Evolutionary conservation across 1,140 invertebrate genomes (phyloP).

Genomic region (Chymomyza costata): DNA sequence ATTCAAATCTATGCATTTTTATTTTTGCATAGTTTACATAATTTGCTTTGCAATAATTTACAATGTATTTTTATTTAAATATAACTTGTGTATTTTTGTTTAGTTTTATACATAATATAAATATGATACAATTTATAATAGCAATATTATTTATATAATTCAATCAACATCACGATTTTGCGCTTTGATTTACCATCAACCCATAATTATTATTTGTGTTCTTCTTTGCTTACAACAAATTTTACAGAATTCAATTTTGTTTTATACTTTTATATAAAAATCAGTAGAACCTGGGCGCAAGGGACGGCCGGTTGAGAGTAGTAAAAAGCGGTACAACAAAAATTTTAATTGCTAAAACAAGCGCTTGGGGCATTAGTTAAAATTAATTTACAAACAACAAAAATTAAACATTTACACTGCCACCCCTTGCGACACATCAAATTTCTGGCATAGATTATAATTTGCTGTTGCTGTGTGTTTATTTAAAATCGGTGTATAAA

Average conservation of each 20-base stretch:
- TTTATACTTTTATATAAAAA: too few species aligned
- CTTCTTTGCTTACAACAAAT: slow-evolving; percentile 3
- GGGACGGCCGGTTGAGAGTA: not conserved
- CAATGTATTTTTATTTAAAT: slow-evolving; percentile 19
- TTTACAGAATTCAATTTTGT: too few species aligned
- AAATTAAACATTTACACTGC: slow-evolving; percentile 16
- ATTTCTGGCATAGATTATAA: too few species aligned
- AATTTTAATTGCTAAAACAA: slow-evolving; percentile 40
- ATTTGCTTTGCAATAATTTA: slow-evolving; percentile 28
- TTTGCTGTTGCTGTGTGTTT: slow-evolving; percentile 24
- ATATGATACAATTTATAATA: slow-evolving; percentile 49
- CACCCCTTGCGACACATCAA: slow-evolving; percentile 11
- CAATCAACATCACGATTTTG: slow-evolving; percentile 66
- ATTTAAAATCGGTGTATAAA: slow-evolving; percentile 58
- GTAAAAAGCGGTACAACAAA: slow-evolving; percentile 8
- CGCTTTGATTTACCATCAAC: slow-evolving; percentile 55
- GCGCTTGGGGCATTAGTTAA: slow-evolving; percentile 33
- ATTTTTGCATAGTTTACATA: too few species aligned
- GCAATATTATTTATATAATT: slow-evolving; percentile 27
- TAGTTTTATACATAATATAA: slow-evolving; percentile 42
- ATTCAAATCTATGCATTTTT: too few species aligned
- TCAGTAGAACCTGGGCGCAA: too few species aligned
- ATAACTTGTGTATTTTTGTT: slow-evolving; percentile 19
- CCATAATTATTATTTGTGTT: too few species aligned
- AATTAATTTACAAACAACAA: slow-evolving; percentile 42